Evolutionary conservation across 2,888 invertebrate species (phyloP), one percentile per base, ranked within the genome.

Genomic region (Torymus aiolomorphi): DNA sequence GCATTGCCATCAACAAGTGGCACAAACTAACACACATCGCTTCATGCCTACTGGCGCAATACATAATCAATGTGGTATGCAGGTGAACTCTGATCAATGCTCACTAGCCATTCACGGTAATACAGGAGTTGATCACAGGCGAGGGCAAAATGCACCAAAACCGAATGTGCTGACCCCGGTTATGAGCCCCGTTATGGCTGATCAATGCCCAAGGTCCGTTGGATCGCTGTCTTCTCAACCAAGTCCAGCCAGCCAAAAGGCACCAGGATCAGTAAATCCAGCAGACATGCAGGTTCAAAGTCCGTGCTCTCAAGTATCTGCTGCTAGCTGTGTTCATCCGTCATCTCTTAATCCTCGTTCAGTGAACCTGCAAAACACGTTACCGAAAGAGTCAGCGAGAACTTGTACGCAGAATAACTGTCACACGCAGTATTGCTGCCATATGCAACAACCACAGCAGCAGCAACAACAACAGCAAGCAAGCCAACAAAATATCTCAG

Each of bases 11-110:
- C 86, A 92, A 89, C 85, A 91, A 92, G 89, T 78, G 59, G 18
- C 69, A 61, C 57, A 77, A 56, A 4, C 74, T 61, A 24, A 73
- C 61, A 2, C 70, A 16, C 80, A 80, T n/a, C 80, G 84, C 20
- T 76, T 76, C 2, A 62, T 78, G 13, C 69, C 81, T 3, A 31
- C 49, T 1, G 75, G 76, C 8, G 71, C 80, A 4, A 75, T 82
- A 16, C 83, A 83, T 31, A 78, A 80, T 14, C 84, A 82, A 42
- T 84, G 83, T 51, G 62, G 75, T 8, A 75, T 83, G 81, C 80
- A 79, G 1, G 80, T 83, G 51, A 81, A 91, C 90, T 12, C 91
- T 90, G 83, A 92, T 91, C 84, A 91, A 90, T 84, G 92, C 91
- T 80, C 92, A 91, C 87, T 82, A 31, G 74, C 62, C 3, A 65